Evolutionary conservation across 2,888 invertebrate genomes (phyloP), one percentile per base, ranked within the genome.

Genomic region (Schizaphis graminum): DNA sequence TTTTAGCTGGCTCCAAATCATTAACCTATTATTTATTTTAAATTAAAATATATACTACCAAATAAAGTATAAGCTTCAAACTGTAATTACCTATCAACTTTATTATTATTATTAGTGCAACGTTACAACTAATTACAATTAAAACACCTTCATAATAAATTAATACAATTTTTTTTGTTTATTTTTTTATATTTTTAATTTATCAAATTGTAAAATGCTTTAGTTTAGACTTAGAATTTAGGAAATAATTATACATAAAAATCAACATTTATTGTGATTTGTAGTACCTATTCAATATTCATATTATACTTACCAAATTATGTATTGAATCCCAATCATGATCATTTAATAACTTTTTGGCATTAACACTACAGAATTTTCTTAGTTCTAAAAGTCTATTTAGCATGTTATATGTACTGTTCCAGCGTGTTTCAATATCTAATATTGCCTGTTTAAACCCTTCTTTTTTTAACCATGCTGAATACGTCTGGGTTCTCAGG

Each of bases 341-440:
- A 84, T 35, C 35, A 84, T 84, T 84, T 41, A 41, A 84, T 21
- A 84, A 41, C 11, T 84, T 35, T 21, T 21, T 35, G n/a, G 84
- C 41, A 84, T 84, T 84, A 35, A 35, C 35, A 35, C 21, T 35
- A 84, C 84, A 84, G 35, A 84, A 84, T 35, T 13, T 21, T 84
- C 35, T 84, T 41, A 35, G 88, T 10, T 85, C 84, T 28, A 90
- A 67, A n/a, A 95, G 57, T 77, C 84, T 57, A 28, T 49, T 44
- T 49, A 94, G 90, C 95, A 95, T 95, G 26, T 94, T 91, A 86
- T 95, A 95, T 21, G 94, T 94, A 35, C 95, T 95, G 61, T 95
- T 95, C 95, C 95, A 95, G 41, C 95, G 91, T 10, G 95, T 95
- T n/a, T 92, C 91, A n/a, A 95, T 95, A 87, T 92, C 89, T 49